Evolutionary conservation across 2,797 vertebrate genomes (phyloP), one percentile per base, ranked within the genome.

Genomic region (Gadopsis marmoratus): DNA sequence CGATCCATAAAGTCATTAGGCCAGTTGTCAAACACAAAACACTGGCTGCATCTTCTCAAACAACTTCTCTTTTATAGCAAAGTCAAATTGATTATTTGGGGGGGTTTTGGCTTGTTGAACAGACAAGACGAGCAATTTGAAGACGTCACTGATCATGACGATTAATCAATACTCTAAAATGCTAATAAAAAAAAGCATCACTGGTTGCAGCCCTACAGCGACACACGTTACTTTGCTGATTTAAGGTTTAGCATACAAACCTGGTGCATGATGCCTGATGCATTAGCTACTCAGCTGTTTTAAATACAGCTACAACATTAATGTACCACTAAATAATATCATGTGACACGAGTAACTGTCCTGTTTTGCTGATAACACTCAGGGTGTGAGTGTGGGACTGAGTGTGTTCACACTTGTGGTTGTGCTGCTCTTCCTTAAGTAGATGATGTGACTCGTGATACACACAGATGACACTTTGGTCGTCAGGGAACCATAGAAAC

Each of bases 401-500:
- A 61, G 35, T 13, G 31, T 50, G 12, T 60, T 71, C 19, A 6
- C 26, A 29, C 26, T 35, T 41, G 17, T 37, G 17, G 31, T 23
- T 2, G 14, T 59, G 29, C 29, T 59, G 12, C 7, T 48, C 39
- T 59, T 43, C 26, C n/a, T 50, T 31, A 53, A 59, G 41, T 61
- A 39, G 62, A 71, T 14, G 29, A n/a, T 64, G 26, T 47, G 13
- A 61, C 63, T 61, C 41, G 31, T 13, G 62, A 39, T 13, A 60
- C 14, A 56, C 60, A 13, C 0, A 41, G 39, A 41, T 41, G 26
- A 50, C 65, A 7, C 12, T 66, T 66, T 58, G 74, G 7, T 54
- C 16, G 3, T 21, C 19, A 48, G 21, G 13, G 4, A 56, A 33
- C 3, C 21, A 47, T 6, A 26, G 2, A 12, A 21, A 26, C 26